Conservation (phyloP, 2,113 vertebrate genomes). For the Heteronetta atricapilla region DNA sequence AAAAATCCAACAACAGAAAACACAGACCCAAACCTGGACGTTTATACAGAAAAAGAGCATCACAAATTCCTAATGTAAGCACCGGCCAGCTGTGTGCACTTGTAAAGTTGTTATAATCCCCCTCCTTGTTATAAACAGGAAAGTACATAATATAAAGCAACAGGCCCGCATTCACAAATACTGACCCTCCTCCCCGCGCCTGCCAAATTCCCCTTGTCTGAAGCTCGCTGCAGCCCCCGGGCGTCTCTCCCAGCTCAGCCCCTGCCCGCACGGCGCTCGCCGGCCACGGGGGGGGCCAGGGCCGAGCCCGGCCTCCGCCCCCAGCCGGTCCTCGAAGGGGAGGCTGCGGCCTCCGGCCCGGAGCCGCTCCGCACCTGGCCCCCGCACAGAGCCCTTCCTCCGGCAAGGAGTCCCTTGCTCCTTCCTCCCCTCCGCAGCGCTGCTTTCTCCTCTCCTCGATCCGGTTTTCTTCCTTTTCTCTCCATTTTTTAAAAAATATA, state of each 20-base stretch:
- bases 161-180: conserved; percentile 90
- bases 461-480: background rate
- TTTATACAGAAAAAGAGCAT: conserved; percentile 86
- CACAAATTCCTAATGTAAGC: conserved; percentile 93
- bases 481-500: too few species aligned
- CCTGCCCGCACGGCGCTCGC: background rate
- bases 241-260: background rate
- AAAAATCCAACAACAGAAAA: conserved; percentile 48
- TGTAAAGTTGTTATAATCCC: conserved; percentile 99
- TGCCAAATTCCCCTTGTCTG: conserved; percentile 81
- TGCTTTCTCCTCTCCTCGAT: background rate
- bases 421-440: background rate
- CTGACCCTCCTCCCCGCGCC: conserved; percentile 69
- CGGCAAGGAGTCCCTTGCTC: background rate
- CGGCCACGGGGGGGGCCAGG: too few species aligned
- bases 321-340: background rate
- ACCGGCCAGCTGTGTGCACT: conserved; percentile 95
- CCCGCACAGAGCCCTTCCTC: background rate
- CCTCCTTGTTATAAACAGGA: conserved; percentile 98
- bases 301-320: too few species aligned
- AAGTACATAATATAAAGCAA: conserved; percentile 97
- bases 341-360: background rate
- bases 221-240: conserved; percentile 45
- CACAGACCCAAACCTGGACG: conserved; percentile 69
- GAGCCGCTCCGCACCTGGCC: background rate